Conservation (phyloP, 2,113 vertebrate species). For the Rynchops niger region DNA sequence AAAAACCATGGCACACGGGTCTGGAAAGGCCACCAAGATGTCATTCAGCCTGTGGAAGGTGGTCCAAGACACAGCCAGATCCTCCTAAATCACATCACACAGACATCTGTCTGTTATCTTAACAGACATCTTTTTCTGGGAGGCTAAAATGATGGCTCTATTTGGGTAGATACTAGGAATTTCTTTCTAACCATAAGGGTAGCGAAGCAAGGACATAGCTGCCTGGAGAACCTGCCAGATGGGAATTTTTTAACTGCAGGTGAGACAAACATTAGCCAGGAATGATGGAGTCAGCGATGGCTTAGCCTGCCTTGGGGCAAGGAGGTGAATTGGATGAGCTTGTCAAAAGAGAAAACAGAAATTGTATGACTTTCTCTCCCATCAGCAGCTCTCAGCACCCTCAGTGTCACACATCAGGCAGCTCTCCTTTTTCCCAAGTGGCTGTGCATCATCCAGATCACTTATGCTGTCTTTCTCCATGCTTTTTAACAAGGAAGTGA, state of each 20-base stretch:
- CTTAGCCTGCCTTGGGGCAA: neutral
- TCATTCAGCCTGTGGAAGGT: neutral
- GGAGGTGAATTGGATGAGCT: neutral
- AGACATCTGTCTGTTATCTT: neutral
- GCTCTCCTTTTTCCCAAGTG: neutral
- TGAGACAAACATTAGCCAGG: neutral
- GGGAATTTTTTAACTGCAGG: neutral
- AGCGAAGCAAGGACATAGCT: neutral
- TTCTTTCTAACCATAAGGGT: neutral
- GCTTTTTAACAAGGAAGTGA: neutral
- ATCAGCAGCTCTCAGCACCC: neutral
- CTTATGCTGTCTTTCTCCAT: neutral
- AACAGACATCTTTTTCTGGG: neutral
- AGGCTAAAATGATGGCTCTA: neutral
- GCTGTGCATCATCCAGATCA: neutral
- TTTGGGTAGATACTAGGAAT: neutral
- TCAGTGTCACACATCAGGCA: fast-evolving
- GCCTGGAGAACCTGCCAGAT: neutral
- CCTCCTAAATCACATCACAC: neutral
- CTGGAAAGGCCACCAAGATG: neutral
- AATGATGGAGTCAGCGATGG: fast-evolving
- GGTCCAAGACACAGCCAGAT: neutral
- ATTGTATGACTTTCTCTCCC: neutral
- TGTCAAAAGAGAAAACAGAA: neutral
- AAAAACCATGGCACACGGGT: neutral